phyloP scores from a whole-genome alignment of 2,797 vertebrate species.

The Coranthus polyacanthus region DNA sequence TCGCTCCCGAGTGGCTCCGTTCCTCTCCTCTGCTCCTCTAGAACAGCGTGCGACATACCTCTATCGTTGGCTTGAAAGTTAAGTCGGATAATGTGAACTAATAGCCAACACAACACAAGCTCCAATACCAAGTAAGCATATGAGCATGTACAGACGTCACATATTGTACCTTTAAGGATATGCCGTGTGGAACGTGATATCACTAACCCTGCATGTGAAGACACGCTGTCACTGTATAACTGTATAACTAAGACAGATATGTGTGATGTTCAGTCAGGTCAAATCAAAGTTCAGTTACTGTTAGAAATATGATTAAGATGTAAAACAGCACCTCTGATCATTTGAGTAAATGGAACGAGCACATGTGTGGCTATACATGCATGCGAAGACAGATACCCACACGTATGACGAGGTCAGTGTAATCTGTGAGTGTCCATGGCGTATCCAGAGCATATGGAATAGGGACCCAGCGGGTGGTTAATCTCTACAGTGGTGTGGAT shows the following conservation, averaged over 20 bases:
- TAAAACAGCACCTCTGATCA: constrained; percentile 9
- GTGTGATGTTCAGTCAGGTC: constrained; percentile 4
- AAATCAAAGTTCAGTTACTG: constrained; percentile 14
- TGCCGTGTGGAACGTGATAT: neutral
- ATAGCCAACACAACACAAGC: too few species aligned
- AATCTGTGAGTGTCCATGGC: constrained; percentile 35
- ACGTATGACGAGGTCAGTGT: constrained; percentile 38
- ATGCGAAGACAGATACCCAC: constrained; percentile 18
- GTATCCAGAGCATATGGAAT: constrained; percentile 54
- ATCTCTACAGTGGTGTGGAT: constrained; percentile 62
- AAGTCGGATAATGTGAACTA: too few species aligned
- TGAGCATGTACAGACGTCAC: too few species aligned
- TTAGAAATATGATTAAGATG: constrained; percentile 11
- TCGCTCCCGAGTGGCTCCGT: too few species aligned
- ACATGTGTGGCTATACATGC: constrained; percentile 5
- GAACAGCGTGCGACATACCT: too few species aligned
- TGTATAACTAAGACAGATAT: constrained; percentile 8
- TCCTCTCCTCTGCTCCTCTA: too few species aligned
- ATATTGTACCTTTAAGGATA: neutral
- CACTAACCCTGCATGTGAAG: neutral
- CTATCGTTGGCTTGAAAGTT: too few species aligned
- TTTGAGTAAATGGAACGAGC: constrained; percentile 8
- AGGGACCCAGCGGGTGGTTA: constrained; percentile 55
- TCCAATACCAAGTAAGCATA: too few species aligned
- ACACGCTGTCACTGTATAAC: constrained; percentile 4